phyloP scores from a whole-genome alignment of 2,113 vertebrate species.

The Lepus americanus region DNA sequence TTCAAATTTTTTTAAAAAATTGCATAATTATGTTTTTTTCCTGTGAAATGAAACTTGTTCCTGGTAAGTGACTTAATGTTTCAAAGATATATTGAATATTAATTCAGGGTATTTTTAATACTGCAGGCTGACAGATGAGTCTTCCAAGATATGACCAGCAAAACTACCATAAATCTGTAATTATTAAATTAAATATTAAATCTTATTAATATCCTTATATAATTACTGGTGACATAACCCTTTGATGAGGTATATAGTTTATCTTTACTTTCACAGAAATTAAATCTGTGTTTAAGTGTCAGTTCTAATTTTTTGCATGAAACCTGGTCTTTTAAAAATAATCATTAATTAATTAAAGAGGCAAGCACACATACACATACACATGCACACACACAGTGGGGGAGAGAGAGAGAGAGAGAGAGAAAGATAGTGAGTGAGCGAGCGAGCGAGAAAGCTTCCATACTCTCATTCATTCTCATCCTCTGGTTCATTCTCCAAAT shows the following conservation, averaged over 20 bases:
- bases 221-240: neutral
- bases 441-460: too few relatives aligned
- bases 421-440: too few relatives aligned
- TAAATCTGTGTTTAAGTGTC: constrained; percentile 28
- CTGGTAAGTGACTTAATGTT: constrained; percentile 43
- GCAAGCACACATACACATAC: too few relatives aligned
- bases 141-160: neutral
- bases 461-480: too few relatives aligned
- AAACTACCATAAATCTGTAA: neutral
- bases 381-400: too few relatives aligned
- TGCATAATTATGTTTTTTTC: neutral
- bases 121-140: neutral
- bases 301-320: constrained; percentile 13
- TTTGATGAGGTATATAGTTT: neutral
- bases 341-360: too few relatives aligned
- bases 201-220: neutral
- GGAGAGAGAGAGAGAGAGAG: too few relatives aligned
- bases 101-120: constrained; percentile 40
- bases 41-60: constrained; percentile 51
- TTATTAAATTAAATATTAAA: neutral
- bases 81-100: constrained; percentile 23
- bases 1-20: too few relatives aligned
- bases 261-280: neutral
- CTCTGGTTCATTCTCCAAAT: too few relatives aligned
- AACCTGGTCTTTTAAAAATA: neutral